Percentiles rank a stretch among this genome's conserved stretches.
Evolutionary conservation across 1,140 invertebrate genomes (phyloP).

Genomic region (Apis laboriosa): DNA sequence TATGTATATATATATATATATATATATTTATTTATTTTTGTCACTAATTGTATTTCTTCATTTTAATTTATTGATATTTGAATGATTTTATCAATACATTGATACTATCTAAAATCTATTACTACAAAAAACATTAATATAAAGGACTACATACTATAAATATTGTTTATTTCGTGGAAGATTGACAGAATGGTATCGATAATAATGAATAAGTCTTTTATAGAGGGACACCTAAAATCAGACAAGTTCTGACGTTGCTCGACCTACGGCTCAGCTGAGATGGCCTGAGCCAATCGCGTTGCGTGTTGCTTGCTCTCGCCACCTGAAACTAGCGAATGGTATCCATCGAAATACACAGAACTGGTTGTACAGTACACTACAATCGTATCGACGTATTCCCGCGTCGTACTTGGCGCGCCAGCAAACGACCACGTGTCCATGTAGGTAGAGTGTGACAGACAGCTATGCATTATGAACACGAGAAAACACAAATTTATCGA

Average conservation of each 20-base stretch:
- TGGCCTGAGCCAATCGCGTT: conserved; percentile 70
- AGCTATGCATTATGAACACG: background rate
- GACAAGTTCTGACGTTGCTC: conserved; percentile 29
- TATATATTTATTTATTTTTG: too few species aligned
- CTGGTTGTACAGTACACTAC: conserved; percentile 36
- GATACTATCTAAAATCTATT: too few species aligned
- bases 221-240: conserved; percentile 32
- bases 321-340: conserved; percentile 70
- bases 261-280: conserved; percentile 73
- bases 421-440: background rate
- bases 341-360: conserved; percentile 5
- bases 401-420: background rate
- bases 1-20: too few species aligned
- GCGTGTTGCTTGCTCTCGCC: conserved; percentile 72
- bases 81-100: too few species aligned
- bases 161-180: too few species aligned
- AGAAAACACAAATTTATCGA: background rate
- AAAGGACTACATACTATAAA: too few species aligned
- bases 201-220: conserved; percentile 11
- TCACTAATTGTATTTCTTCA: too few species aligned
- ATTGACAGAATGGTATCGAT: background rate
- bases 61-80: too few species aligned
- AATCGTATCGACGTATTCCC: conserved; percentile 58
- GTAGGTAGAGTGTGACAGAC: background rate
- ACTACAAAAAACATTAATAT: too few species aligned